Base-by-base conservation (phyloP, 2,113 vertebrate genomes). In the Nanger granti region DNA sequence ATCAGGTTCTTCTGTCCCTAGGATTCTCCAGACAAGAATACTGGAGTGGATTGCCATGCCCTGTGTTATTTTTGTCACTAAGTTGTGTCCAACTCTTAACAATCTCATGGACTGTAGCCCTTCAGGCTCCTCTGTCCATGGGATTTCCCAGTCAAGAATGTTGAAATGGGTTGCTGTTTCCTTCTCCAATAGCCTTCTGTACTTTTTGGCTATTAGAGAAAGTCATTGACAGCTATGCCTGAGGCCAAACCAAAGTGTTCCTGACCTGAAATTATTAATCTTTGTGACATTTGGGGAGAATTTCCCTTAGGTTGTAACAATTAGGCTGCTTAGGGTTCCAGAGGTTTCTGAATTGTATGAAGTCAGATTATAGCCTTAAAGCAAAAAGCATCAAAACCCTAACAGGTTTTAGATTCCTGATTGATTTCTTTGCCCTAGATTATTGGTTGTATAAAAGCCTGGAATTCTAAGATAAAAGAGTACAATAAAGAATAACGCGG, bases 401-500 rank as follows among this genome's bases (percentile, higher is more conserved):
- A 26, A 4, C 10, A 24, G 7, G 22, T 97, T 86, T 69, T 60
- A 34, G 24, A 76, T n/a, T 55, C 49, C 31, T 26, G 9, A 20
- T 37, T 64, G 57, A 84, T 52, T 89, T 82, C 64, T 88, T 91
- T 86, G 89, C 64, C 79, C 24, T 55, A 8, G 54, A 79, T 96
- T 80, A 49, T 94, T 31, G 13, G 20, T 95, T 89, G 84, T 3
- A 3, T 73, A n/a, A 80, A 91, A 47, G 49, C 55, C 9, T 24
- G 17, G 49, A 90, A 55, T 87, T 94, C 96, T 47, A 76, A 93
- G 87, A 92, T 88, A 89, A 97, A 97, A 41, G 18, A 89, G 41
- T 7, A 57, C 82, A 92, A 97, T 93, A 97, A 98, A 95, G 87
- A 96, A 59, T 20, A 34, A 8, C 0, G 1, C 52, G 80, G 91